Evolutionary conservation across 2,113 vertebrate species (phyloP).

Genomic region (Centropus bengalensis): DNA sequence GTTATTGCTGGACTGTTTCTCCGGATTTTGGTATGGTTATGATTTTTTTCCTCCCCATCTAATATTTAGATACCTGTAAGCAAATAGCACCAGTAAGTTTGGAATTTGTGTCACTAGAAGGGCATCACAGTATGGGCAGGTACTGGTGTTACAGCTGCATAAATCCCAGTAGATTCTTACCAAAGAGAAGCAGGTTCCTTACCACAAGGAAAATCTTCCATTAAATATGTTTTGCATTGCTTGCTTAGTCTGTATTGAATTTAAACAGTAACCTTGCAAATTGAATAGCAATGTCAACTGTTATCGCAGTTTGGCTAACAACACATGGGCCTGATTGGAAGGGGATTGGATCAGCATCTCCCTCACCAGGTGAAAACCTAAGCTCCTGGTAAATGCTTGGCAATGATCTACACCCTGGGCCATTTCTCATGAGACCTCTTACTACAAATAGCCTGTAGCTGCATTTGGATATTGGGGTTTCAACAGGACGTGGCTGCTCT

Average conservation of each 20-base stretch:
- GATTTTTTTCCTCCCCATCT: background rate
- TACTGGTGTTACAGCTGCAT: background rate
- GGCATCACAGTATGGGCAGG: background rate
- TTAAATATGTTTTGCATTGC: background rate
- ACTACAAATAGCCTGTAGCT: background rate
- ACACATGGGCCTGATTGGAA: background rate
- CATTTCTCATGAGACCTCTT: background rate
- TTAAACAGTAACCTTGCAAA: conserved; percentile 1
- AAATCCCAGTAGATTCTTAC: background rate
- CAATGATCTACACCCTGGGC: background rate
- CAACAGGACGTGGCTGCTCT: background rate
- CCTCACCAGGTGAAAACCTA: background rate
- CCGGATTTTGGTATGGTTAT: background rate
- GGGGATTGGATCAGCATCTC: background rate
- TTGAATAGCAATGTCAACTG: background rate
- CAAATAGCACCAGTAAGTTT: background rate
- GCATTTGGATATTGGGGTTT: background rate
- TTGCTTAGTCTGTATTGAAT: background rate
- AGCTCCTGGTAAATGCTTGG: background rate
- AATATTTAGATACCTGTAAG: background rate
- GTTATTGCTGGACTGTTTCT: background rate
- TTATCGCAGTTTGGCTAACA: background rate
- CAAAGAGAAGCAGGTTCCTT: background rate
- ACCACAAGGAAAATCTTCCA: background rate
- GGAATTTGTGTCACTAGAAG: background rate